Conservation (phyloP, 2,888 invertebrate species). For the Pyralis farinalis region DNA sequence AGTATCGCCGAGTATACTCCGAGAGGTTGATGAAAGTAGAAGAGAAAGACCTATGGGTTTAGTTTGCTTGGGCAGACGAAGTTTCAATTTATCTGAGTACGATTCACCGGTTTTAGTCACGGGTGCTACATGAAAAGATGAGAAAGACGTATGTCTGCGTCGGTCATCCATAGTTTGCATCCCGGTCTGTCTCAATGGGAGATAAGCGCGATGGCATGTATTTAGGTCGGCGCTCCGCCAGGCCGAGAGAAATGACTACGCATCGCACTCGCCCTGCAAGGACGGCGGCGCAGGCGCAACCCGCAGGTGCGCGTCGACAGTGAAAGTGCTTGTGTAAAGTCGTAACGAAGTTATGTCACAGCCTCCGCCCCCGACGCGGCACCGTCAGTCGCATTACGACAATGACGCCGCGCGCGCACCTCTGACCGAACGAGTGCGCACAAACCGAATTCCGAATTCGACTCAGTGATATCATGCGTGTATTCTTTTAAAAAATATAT, state of each 20-base stretch:
- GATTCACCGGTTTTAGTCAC: no score
- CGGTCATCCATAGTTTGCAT: no score
- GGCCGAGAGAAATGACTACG: not conserved
- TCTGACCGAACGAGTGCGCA: constrained; percentile 26
- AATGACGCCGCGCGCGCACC: constrained; percentile 67
- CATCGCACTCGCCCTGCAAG: constrained; percentile 7
- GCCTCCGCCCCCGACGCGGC: constrained; percentile 25
- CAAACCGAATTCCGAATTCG: constrained; percentile 20
- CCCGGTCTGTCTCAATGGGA: no score
- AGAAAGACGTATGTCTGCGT: no score
- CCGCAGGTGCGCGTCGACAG: constrained; percentile 38
- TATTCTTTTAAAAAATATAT: constrained; percentile 31
- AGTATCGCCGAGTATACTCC: no score
- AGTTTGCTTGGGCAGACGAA: no score
- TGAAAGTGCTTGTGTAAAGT: constrained; percentile 64
- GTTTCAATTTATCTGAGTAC: no score
- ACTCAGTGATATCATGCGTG: constrained; percentile 33
- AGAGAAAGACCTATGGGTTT: no score
- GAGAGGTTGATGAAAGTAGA: no score
- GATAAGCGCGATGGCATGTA: no score
- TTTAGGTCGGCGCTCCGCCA: no score
- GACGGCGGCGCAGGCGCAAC: constrained; percentile 20
- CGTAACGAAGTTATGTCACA: constrained; percentile 74
- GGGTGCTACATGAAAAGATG: no score
- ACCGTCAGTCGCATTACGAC: constrained; percentile 57